Evolutionary conservation across 2,888 invertebrate species (phyloP), one percentile per base, ranked within the genome.

Genomic region (Melikaiella ostensackeni): DNA sequence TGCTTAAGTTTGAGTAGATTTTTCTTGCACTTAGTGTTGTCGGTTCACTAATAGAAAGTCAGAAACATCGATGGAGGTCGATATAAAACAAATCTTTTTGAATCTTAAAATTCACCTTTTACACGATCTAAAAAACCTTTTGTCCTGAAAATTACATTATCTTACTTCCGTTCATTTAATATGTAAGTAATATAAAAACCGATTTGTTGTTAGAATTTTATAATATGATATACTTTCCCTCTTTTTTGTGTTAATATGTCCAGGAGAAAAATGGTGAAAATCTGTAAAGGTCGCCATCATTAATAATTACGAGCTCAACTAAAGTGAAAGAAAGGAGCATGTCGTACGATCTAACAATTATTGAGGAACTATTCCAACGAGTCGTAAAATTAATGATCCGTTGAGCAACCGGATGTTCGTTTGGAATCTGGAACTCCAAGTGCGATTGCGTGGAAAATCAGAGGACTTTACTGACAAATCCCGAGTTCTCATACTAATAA

Each of bases 401-500:
- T 70, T 70, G 70, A 70, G 70, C 50, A 70, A 70, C 50, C 70
- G 46, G 70, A 70, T 70, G 70, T 70, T 70, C 70, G 70, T 70
- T 55, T 33, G 70, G 70, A 70, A 70, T 70, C 50, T 70, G 50
- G 70, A 70, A 30, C 70, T 70, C 70, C n/a, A 27, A 30, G 50
- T 70, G n/a, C 13, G 50, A 70, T 70, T 70, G 70, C 46, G 50
- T 70, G 70, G 70, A 70, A 70, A 70, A 50, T 70, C 50, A 70
- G 70, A 70, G 30, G 50, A 70, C 50, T 50, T 70, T 55, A 50
- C 50, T 50, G 66, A 46, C 46, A 70, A 70, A 70, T 70, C 46
- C 30, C 66, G n/a, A 70, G 66, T 70, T 70, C 30, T 70, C 16
- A 50, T 50, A 70, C n/a, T 50, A 50, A 70, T 70, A 70, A 50